Base-by-base conservation (phyloP, 1,140 invertebrate species). In the Pogonomyrmex californicus region DNA sequence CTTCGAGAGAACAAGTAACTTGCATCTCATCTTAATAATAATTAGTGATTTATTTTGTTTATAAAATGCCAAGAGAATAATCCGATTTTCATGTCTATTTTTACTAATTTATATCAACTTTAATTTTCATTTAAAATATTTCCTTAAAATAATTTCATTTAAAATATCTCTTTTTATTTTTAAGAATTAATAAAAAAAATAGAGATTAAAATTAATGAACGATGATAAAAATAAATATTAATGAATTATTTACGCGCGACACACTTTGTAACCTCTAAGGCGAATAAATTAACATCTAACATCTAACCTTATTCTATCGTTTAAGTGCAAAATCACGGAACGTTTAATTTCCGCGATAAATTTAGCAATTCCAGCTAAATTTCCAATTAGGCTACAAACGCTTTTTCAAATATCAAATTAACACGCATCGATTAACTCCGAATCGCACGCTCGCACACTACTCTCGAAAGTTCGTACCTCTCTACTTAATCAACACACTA, bases 191-290 rank as follows among this genome's bases (percentile, higher is more conserved):
- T 23, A 23, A 23, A 23, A 23, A 23, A 23, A 23, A 23, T 23
- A 23, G 23, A 23, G 23, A 23, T 23, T 23, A 23, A 23, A 0
- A 23, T 23, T 23, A 23, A 23, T 23, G 23, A 23, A 23, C 23
- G 23, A 23, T 23, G 0, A 23, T 23, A 23, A 23, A 23, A 23
- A 23, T 23, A 23, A 23, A 23, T 12, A 5, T 6, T 14, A 30
- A 12, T 41, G 12, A 5, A 76, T 30, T 63, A 60, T 78, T 65
- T 54, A 65, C 0, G 4, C 47, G 12, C 6, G n/a, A 65, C 7
- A 63, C 12, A 2, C 3, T 63, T 65, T 17, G n/a, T 63, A 62
- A 77, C 54, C 73, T 77, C 38, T n/a, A 47, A 63, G 4, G 6
- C 10, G 6, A 78, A 47, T 9, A n/a, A 4, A 12, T 63, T 23